These are phyloP conservation scores for Schizopygopsis malacanthus DNA, from an alignment of 2,797 vertebrate genomes.

Conservation along the genomic window DNA sequence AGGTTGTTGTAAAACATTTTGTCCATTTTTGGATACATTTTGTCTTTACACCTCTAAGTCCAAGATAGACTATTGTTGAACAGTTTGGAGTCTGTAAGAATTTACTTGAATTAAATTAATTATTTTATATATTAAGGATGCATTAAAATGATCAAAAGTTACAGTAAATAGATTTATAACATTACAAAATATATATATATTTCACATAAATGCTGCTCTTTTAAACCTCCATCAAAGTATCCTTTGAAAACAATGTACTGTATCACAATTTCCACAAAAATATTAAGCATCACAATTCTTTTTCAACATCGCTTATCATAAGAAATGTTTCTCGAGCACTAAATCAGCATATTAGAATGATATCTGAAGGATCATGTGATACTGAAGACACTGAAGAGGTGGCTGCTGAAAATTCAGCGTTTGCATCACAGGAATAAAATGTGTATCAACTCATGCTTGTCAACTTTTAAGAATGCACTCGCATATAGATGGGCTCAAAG, in stretches of 20 bases:
- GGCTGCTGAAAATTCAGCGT: background rate
- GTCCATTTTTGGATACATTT: background rate
- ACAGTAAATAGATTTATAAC: background rate
- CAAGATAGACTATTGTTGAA: background rate
- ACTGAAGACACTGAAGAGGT: background rate
- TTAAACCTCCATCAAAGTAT: background rate
- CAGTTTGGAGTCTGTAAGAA: too few relatives aligned
- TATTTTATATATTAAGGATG: too few relatives aligned
- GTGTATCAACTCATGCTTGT: too few relatives aligned
- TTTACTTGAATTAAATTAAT: too few relatives aligned
- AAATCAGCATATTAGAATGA: constrained; percentile 2
- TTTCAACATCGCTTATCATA: background rate
- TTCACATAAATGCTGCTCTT: background rate
- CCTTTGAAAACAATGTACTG: too few relatives aligned
- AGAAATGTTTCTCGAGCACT: background rate
- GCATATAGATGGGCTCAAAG: background rate
- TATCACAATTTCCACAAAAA: background rate
- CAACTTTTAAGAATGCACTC: background rate
- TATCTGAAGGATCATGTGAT: background rate
- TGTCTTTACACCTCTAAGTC: background rate
- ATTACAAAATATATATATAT: background rate
- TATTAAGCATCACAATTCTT: background rate
- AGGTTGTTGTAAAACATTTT: background rate
- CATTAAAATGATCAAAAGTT: too few relatives aligned
- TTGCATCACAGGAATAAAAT: background rate